These are phyloP conservation scores for Lagodon rhomboides DNA, from an alignment of 2,797 vertebrate genomes.

Conservation along the genomic window DNA sequence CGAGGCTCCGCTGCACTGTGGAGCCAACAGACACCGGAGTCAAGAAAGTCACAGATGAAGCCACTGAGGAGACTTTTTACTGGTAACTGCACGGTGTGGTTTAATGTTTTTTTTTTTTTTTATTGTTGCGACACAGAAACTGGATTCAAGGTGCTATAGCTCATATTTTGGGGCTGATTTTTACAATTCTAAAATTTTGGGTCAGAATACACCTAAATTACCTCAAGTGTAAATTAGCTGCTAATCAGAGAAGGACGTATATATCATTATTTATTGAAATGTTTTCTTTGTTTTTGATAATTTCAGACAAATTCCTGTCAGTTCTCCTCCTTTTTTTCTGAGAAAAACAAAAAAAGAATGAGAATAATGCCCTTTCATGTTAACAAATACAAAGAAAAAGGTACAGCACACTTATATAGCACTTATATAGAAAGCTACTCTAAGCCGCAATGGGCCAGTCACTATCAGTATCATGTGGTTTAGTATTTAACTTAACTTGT, in stretches of 20 bases:
- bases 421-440: background rate
- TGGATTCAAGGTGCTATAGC: background rate
- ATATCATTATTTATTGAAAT: background rate
- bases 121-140: slow-evolving; percentile 5
- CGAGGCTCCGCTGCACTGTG: slow-evolving; percentile 90
- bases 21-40: slow-evolving; percentile 45
- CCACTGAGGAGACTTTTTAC: background rate
- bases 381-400: background rate
- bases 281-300: too few species aligned
- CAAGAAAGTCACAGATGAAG: slow-evolving; percentile 20
- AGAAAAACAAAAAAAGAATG: background rate
- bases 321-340: background rate
- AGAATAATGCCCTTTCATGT: too few species aligned
- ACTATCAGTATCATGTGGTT: background rate
- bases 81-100: background rate
- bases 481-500: background rate
- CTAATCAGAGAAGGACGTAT: background rate
- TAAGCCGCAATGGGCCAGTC: background rate
- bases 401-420: background rate
- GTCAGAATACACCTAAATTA: background rate
- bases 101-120: background rate
- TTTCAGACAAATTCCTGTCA: background rate
- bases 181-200: background rate
- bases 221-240: background rate
- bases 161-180: background rate